phyloP scores from a whole-genome alignment of 2,113 vertebrate species.

The Clarias magur region DNA sequence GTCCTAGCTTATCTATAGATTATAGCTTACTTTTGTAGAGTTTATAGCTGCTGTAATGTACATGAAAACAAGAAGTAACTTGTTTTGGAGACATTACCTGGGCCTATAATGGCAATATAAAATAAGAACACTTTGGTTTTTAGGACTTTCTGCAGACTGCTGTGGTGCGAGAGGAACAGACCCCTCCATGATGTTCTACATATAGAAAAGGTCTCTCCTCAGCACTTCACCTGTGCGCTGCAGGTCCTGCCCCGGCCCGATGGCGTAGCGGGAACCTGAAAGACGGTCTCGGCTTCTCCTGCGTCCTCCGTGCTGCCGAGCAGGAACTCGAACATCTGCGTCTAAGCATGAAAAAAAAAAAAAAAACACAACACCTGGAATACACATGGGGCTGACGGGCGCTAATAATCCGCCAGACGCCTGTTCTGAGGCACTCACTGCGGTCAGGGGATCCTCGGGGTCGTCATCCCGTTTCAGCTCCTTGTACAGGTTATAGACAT shows the following conservation, averaged over 20 bases:
- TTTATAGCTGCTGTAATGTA: neutral
- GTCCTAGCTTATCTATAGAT: too few relatives aligned
- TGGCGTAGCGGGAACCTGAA: constrained; percentile 63
- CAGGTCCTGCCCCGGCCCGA: constrained; percentile 52
- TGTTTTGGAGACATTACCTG: neutral
- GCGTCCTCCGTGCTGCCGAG: constrained; percentile 58
- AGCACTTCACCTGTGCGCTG: constrained; percentile 64
- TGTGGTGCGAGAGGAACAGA: constrained; percentile 36
- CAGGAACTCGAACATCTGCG: constrained; percentile 82
- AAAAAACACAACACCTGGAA: constrained; percentile 21
- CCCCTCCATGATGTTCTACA: neutral
- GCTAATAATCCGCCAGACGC: neutral
- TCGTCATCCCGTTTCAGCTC: constrained; percentile 68
- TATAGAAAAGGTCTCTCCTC: neutral
- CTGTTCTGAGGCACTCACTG: constrained; percentile 75
- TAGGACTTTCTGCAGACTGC: neutral
- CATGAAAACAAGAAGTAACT: neutral
- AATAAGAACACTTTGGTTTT: neutral
- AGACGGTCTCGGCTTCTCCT: constrained; percentile 51
- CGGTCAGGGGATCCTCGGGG: constrained; percentile 67
- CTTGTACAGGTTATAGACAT: constrained; percentile 76
- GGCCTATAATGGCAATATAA: neutral
- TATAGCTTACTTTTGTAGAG: too few relatives aligned
- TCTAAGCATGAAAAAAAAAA: constrained; percentile 72
- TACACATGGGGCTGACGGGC: neutral